Evolutionary conservation across 1,140 invertebrate genomes (phyloP), one percentile per base, ranked within the genome.

Genomic region (Scaptomyza montana): DNA sequence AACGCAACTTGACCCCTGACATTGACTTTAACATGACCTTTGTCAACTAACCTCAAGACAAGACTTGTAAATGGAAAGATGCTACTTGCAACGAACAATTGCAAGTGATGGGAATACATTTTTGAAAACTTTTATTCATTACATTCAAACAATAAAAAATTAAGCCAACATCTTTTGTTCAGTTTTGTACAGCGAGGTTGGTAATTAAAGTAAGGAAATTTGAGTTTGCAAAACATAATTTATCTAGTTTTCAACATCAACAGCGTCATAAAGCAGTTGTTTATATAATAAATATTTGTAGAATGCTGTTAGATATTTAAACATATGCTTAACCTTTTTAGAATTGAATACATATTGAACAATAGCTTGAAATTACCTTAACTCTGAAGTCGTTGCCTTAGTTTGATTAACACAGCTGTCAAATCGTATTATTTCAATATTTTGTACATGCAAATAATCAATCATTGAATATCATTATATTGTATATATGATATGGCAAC

Each of bases 11-110:
- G 54, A 45, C 59, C 45, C 33, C 21, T 68, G 70, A 56, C 70
- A 73, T 73, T 73, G 70, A 73, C 70, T 43, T 68, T 68, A 50
- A 28, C 51, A 43, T 73, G 64, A 73, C 70, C 70, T 61, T 68
- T 68, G 56, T 64, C 67, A 70, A 70, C 30, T 33, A 28, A 51
- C 16, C 16, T 16, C 16, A 16, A 1, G 16, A 45, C 28, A 54
- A 63, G 1, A 25, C 21, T 25, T 25, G 25, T 33, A 51, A 33
- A 13, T 28, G 28, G 25, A 7, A 59, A 59, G 43, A 59, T 46
- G 10, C 9, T 25, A 25, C 21, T 25, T 25, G 21, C 7, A 12
- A 25, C 8, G 16, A 60, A 67, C 63, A 72, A 72, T 71, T 53
- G 47, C 39, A 59, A 62, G 21, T 41, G 53, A 53, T 59, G 68